Percentiles rank a stretch among this genome's conserved stretches.
Evolutionary conservation across 2,888 invertebrate genomes (phyloP).

Genomic region (Aricia artaxerxes): DNA sequence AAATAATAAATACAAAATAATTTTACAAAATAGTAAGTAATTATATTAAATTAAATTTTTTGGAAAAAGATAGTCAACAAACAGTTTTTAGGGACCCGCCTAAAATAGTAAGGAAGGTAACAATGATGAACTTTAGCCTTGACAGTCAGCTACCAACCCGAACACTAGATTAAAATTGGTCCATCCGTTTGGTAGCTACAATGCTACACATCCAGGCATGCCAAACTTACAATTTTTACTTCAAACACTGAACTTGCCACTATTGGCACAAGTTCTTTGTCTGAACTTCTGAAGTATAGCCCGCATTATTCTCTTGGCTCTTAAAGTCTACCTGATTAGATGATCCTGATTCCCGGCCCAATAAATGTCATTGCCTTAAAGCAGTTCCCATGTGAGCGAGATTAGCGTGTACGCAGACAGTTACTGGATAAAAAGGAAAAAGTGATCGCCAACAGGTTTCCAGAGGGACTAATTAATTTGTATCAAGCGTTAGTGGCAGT

Average conservation of each 20-base stretch:
- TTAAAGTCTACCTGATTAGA: not conserved
- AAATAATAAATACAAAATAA: not conserved
- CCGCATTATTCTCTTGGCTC: not conserved
- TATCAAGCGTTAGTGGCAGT: constrained; percentile 35
- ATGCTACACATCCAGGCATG: too few relatives aligned
- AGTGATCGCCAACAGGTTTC: constrained; percentile 30
- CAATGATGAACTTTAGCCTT: too few relatives aligned
- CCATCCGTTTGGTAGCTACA: too few relatives aligned
- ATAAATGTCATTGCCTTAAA: not conserved
- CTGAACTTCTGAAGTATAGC: not conserved
- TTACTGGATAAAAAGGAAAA: constrained; percentile 31
- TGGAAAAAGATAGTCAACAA: not conserved
- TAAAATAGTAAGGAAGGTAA: too few relatives aligned
- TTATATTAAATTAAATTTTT: not conserved
- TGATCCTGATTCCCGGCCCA: not conserved
- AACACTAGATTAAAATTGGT: too few relatives aligned
- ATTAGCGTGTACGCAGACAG: constrained; percentile 18
- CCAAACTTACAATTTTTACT: too few relatives aligned
- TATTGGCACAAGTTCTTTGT: not conserved
- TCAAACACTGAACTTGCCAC: too few relatives aligned
- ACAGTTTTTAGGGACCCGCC: too few relatives aligned
- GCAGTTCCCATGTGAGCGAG: not conserved
- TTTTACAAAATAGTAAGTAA: not conserved
- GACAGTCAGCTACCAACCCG: too few relatives aligned
- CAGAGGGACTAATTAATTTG: constrained; percentile 39